Evolutionary conservation across 2,113 vertebrate species (phyloP).

Genomic region (Thamnaconus septentrionalis): DNA sequence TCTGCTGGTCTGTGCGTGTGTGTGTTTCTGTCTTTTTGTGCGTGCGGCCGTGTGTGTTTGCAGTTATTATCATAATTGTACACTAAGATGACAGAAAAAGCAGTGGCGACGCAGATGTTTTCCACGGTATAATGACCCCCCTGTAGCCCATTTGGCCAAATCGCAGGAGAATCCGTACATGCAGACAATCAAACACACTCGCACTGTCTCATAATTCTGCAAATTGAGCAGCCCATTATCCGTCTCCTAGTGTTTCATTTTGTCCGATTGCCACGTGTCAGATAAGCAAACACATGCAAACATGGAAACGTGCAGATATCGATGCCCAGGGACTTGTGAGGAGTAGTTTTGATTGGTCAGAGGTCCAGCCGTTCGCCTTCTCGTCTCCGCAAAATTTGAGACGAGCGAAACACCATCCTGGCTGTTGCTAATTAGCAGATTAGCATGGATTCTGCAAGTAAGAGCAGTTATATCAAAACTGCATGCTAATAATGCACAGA

Average conservation of each 20-base stretch:
- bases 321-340: too few relatives aligned
- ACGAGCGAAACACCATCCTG: too few relatives aligned
- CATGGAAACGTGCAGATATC: too few relatives aligned
- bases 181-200: conserved; percentile 1
- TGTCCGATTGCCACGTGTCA: conserved; percentile 38
- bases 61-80: conserved; percentile 46
- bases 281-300: conserved; percentile 24
- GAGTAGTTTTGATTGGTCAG: too few relatives aligned
- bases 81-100: conserved; percentile 26
- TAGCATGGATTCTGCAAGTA: too few relatives aligned
- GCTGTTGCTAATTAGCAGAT: too few relatives aligned
- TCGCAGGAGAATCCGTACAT: conserved; percentile 31
- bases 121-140: conserved; percentile 40
- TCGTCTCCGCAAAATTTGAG: too few relatives aligned
- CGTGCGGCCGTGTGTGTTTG: conserved; percentile 6
- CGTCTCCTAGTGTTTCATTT: conserved; percentile 35
- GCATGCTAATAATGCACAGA: too few relatives aligned
- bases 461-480: too few relatives aligned
- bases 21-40: not conserved
- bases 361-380: too few relatives aligned
- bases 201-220: conserved; percentile 12
- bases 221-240: conserved; percentile 47
- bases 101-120: conserved; percentile 39
- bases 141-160: conserved; percentile 39
- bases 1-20: conserved; percentile 17